Evolutionary conservation across 2,113 vertebrate genomes (phyloP).

Genomic region (Dicrurus megarhynchus): DNA sequence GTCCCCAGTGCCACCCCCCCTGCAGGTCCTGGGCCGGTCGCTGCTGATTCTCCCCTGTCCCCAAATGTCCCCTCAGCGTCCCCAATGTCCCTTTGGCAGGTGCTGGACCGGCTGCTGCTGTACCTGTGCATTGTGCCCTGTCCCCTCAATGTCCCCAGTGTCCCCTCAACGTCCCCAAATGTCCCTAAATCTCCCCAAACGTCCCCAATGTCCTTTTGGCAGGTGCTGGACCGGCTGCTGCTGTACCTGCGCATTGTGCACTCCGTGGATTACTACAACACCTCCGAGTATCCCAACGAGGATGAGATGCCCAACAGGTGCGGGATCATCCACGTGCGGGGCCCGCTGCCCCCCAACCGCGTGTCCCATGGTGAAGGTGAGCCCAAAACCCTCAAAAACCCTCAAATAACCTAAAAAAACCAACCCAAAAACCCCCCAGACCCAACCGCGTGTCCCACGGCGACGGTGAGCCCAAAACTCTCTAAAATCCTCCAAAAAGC

Average conservation of each 20-base stretch:
- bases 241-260: constrained; percentile 90
- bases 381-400: background rate
- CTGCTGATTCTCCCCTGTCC: background rate
- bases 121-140: too few species aligned
- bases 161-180: too few species aligned
- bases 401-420: background rate
- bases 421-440: background rate
- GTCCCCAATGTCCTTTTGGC: background rate
- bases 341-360: constrained; percentile 89
- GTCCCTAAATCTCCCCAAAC: background rate
- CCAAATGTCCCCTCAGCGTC: too few species aligned
- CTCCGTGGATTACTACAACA: constrained; percentile 92
- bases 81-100: background rate
- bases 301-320: constrained; percentile 96
- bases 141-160: background rate
- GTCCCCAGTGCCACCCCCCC: background rate
- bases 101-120: too few species aligned
- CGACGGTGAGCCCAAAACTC: background rate
- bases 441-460: background rate
- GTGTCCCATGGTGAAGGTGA: constrained; percentile 87
- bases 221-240: constrained; percentile 89
- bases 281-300: constrained; percentile 90
- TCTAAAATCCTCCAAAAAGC: background rate
- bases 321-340: constrained; percentile 90
- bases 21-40: too few species aligned